Base-by-base conservation (phyloP, 2,113 vertebrate genomes). In the Cyprinodon brontotheroides region DNA sequence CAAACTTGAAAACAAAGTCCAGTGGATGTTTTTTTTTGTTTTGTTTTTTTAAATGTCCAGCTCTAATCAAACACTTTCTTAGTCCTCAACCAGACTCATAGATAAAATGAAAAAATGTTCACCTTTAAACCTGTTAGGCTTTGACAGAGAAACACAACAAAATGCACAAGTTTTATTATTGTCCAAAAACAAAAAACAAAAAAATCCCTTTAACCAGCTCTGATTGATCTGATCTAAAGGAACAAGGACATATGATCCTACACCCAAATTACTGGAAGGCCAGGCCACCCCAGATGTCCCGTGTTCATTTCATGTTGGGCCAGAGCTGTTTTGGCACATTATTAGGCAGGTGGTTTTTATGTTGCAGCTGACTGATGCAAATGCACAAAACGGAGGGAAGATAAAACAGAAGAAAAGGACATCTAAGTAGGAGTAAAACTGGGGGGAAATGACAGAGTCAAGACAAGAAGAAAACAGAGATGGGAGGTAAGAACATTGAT, bases 331-430 rank as follows among this genome's bases (percentile, higher is more conserved):
- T 37, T 17, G 29, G 41, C 10, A 48, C 59, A 72, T 62, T 48
- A 62, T 4, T 61, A 62, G 11, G 4, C 59, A 62, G 70, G 41
- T 45, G 64, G 40, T 40, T 60, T 60, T 60, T 17, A 53, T 68
- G 68, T 45, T 61, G 68, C 57, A 61, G 39, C 39, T 43, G 39
- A 61, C 17, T 70, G 68, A 41, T 43, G 68, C 36, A 70, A 43
- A 70, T 36, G 57, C 57, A 61, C 57, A 43, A 61, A 59, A 70
- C 50, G 41, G 48, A 69, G 11, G 29, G 50, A 57, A 41, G 57
- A 45, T 29, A 41, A 60, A 70, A 70, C 57, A 41, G 12, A 59
- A 29, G 53, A 48, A 70, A 61, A 47, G 38, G 4, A 45, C 39
- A 63, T 37, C 36, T 53, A 48, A 72, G 76, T 29, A 40, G 36